phyloP scores from a whole-genome alignment of 2,113 vertebrate species.

The Sturnira hondurensis region DNA sequence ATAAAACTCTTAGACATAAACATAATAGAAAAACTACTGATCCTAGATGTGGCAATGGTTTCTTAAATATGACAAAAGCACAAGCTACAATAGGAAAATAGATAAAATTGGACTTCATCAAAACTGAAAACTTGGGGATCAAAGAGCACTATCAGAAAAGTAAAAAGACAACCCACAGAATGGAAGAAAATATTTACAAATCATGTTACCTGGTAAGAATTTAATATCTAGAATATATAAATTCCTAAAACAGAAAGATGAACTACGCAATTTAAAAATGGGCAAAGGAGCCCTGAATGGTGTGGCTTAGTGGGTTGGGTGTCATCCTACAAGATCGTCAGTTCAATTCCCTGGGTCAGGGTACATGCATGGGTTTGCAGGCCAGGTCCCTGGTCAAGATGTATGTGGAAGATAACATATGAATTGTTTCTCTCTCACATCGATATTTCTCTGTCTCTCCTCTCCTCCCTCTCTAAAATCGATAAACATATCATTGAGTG shows the following conservation, averaged over 20 bases:
- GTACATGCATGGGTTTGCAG: background rate
- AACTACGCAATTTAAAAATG: background rate
- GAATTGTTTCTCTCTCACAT: background rate
- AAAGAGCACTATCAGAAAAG: too few species aligned
- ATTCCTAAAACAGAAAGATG: background rate
- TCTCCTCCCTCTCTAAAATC: background rate
- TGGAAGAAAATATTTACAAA: background rate
- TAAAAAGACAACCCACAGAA: too few species aligned
- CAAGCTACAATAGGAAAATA: too few species aligned
- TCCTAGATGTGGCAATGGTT: too few species aligned
- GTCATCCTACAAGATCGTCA: too few species aligned
- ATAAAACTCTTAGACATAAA: too few species aligned
- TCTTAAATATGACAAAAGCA: too few species aligned
- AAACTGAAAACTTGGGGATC: too few species aligned
- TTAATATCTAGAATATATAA: conserved; percentile 1
- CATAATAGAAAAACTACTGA: too few species aligned
- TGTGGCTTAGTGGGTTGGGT: background rate
- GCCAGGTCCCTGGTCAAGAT: background rate
- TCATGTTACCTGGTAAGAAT: background rate
- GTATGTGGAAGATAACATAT: background rate
- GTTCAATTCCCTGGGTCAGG: background rate
- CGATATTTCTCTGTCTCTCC: background rate
- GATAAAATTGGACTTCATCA: too few species aligned
- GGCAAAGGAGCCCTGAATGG: background rate
- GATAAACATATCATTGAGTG: background rate